Evolutionary conservation across 2,888 invertebrate genomes (phyloP).

Genomic region (Apotomis turbidana): DNA sequence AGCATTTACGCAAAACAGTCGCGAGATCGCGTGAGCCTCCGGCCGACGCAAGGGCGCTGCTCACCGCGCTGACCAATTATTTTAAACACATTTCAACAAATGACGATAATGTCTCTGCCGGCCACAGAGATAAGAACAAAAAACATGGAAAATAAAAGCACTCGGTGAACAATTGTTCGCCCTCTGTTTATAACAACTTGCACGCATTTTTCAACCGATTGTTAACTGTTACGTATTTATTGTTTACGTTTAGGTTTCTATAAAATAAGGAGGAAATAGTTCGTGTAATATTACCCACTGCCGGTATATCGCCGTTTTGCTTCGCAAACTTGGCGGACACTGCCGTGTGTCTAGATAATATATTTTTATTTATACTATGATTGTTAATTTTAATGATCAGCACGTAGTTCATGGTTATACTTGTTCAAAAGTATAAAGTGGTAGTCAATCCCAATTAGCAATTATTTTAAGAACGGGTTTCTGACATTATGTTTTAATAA

Average conservation of each 20-base stretch:
- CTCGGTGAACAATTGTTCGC: slow-evolving; percentile 67
- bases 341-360: neutral
- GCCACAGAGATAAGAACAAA: slow-evolving; percentile 69
- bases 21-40: slow-evolving; percentile 78
- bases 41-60: slow-evolving; percentile 70
- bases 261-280: too few species aligned
- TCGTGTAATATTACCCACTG: too few species aligned
- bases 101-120: slow-evolving; percentile 80
- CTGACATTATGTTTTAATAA: neutral
- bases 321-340: too few species aligned
- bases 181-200: slow-evolving; percentile 55
- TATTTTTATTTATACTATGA: too few species aligned
- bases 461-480: neutral
- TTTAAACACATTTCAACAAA: slow-evolving; percentile 84
- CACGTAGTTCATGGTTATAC: too few species aligned
- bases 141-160: slow-evolving; percentile 62
- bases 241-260: slow-evolving; percentile 3
- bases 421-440: neutral
- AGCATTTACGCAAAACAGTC: slow-evolving; percentile 78
- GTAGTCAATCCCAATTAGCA: neutral
- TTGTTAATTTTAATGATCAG: too few species aligned
- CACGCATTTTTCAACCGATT: slow-evolving; percentile 38
- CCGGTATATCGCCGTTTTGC: too few species aligned
- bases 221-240: slow-evolving; percentile 10
- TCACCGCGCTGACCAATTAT: slow-evolving; percentile 77